A percentile compares a stretch with the other conserved stretches of the same genome.
Evolutionary conservation across 2,888 invertebrate species (phyloP).

Genomic region (Eupithecia subumbrata): DNA sequence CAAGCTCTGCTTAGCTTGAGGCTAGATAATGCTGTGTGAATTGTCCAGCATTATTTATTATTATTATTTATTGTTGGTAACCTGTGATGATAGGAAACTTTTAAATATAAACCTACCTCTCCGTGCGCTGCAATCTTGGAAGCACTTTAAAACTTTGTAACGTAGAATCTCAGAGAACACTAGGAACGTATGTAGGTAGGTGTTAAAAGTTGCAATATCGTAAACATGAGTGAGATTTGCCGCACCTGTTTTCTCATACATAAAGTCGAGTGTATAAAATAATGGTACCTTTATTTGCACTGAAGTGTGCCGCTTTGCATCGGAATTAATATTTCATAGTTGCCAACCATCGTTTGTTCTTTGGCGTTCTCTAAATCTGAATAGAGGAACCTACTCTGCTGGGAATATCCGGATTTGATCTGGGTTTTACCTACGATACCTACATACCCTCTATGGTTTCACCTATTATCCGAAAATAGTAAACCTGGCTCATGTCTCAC

Average conservation of each 20-base stretch:
- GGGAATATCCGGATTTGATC: not conserved
- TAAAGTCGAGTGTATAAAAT: not conserved
- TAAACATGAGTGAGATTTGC: no score
- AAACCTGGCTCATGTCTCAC: not conserved
- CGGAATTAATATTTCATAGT: constrained; percentile 46
- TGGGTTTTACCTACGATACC: not conserved
- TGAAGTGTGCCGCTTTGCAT: constrained; percentile 39
- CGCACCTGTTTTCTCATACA: no score
- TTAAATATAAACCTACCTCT: not conserved
- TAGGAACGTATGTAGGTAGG: no score
- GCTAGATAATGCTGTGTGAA: no score
- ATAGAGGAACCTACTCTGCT: constrained; percentile 1
- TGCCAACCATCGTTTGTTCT: constrained; percentile 37
- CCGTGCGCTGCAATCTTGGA: not conserved
- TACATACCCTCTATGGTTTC: not conserved
- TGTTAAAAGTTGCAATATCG: no score
- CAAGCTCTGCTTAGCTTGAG: no score
- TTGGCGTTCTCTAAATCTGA: constrained; percentile 29
- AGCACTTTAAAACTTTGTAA: not conserved
- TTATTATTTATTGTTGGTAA: no score
- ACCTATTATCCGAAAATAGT: not conserved
- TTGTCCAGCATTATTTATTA: no score
- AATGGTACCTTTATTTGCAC: constrained; percentile 23
- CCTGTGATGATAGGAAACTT: not conserved
- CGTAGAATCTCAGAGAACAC: not conserved